Base-by-base conservation (phyloP, 1,140 invertebrate genomes). In the Bombus picipes region DNA sequence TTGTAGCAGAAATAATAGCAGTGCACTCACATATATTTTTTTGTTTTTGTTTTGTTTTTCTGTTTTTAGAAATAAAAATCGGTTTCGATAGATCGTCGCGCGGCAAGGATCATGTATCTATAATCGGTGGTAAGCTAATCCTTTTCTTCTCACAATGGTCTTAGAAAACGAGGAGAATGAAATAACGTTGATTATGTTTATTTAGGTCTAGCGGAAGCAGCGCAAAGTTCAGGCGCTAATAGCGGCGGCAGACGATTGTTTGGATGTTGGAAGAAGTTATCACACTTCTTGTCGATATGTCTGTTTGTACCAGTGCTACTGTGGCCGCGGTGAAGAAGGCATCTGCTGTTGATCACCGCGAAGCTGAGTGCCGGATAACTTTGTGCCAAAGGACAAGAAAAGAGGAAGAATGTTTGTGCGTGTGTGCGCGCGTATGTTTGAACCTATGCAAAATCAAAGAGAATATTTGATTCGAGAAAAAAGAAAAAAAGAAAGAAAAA, bases 51-150 rank as follows among this genome's bases (percentile, higher is more conserved):
- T n/a, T n/a, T n/a, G n/a, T n/a, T n/a, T n/a, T n/a, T 85, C 0
- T 57, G 37, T 74, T 93, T 91, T 34, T 88, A 94, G 93, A 92
- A 77, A 92, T 94, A 75, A 91, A 92, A 87, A 87, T 93, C 71
- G 88, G 87, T 62, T 89, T 87, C 73, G 89, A 92, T 18, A 90
- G 91, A 76, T 59, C 85, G 43, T 86, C 90, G n/a, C 92, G 90
- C 34, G 92, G 83, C n/a, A 93, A 93, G 70, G 89, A 93, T 85
- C 91, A 93, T n/a, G 89, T 93, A 32, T 92, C 92, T 39, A 93
- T 94, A 71, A 88, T 92, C 47, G 93, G 92, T 78, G 93, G 92
- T 94, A 83, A 91, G 92, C 86, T 68, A 22, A 25, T 25, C n/a
- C 1, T 34, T 32, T 77, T 10, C 12, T 1, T 75, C 34, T 41